Conservation (phyloP, 2,113 vertebrate species). For the Fulmarus glacialis region DNA sequence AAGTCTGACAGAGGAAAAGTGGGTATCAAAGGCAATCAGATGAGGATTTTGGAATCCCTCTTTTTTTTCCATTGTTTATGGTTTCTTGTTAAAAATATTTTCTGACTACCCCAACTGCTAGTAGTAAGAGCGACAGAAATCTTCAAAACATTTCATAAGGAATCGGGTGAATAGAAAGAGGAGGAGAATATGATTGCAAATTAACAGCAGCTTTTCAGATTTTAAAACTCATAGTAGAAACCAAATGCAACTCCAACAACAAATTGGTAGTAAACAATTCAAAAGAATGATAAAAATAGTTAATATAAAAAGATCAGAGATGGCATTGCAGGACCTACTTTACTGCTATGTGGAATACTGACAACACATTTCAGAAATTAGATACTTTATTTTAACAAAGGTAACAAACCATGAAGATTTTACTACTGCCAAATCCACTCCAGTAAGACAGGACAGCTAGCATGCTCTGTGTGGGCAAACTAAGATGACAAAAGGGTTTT, state of each 20-base stretch:
- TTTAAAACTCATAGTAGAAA: background rate
- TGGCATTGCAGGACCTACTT: background rate
- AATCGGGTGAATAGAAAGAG: background rate
- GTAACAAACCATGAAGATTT: background rate
- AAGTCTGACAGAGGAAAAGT: background rate
- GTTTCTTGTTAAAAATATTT: background rate
- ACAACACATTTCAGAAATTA: background rate
- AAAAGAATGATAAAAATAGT: background rate
- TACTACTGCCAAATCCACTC: background rate
- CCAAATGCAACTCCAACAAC: background rate
- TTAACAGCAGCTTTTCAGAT: background rate
- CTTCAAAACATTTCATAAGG: background rate
- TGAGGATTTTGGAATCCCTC: background rate
- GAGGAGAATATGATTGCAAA: background rate
- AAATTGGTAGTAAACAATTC: background rate
- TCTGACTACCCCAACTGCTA: background rate
- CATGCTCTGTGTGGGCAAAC: rapidly evolving
- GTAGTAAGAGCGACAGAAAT: background rate
- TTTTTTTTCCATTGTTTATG: background rate
- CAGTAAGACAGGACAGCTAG: background rate
- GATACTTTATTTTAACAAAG: background rate
- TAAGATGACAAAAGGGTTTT: background rate
- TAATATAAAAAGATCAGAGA: background rate
- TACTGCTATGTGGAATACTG: background rate
- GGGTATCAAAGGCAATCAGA: background rate